Evolutionary conservation across 2,797 vertebrate genomes (phyloP).

Genomic region (Cyprinella venusta): DNA sequence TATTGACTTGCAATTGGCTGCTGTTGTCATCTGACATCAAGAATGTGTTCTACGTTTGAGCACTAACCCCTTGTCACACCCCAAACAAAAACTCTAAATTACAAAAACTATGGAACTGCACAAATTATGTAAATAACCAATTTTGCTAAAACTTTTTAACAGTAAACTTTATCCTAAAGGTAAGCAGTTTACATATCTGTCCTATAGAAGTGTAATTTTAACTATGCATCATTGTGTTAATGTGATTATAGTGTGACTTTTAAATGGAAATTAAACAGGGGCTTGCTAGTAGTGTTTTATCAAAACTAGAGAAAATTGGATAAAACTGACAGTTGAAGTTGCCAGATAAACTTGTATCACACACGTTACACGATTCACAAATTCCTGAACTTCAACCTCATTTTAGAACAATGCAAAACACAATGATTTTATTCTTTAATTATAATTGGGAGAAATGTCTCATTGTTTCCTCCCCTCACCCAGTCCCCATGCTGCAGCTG

Average conservation of each 20-base stretch:
- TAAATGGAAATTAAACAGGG: background rate
- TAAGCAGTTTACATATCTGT: background rate
- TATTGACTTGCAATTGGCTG: background rate
- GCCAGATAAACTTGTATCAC: background rate
- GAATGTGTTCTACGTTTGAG: background rate
- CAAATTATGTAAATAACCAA: background rate
- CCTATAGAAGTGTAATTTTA: background rate
- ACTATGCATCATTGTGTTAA: background rate
- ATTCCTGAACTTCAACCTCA: background rate
- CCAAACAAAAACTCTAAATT: background rate
- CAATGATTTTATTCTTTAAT: too few relatives aligned
- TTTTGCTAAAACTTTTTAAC: background rate
- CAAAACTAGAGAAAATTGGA: background rate
- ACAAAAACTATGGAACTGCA: background rate
- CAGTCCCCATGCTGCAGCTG: slow-evolving; percentile 96
- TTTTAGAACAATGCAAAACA: too few relatives aligned
- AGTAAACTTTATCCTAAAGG: background rate
- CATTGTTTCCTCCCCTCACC: slow-evolving; percentile 73
- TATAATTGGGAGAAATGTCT: background rate
- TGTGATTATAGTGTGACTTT: background rate
- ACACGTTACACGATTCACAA: background rate
- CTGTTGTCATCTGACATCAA: background rate
- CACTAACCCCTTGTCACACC: background rate
- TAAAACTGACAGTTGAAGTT: background rate
- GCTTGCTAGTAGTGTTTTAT: too few relatives aligned